A percentile compares a stretch with the other conserved stretches of the same genome.
These are phyloP conservation scores for Anhinga rufa DNA, from an alignment of 2,113 vertebrate genomes.

Conservation along the genomic window DNA sequence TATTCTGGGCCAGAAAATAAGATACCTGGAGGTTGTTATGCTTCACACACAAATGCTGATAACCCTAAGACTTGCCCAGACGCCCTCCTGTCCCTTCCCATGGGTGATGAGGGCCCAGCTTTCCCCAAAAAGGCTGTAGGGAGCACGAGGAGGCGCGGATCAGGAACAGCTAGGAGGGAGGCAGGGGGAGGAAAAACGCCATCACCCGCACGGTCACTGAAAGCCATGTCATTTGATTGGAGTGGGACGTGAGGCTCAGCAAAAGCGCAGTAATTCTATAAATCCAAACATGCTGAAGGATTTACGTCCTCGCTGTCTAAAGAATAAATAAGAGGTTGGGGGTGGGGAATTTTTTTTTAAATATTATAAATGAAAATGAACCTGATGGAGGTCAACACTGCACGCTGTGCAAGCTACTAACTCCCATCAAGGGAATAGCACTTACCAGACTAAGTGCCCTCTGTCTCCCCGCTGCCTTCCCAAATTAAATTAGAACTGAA, in stretches of 20 bases:
- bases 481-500: constrained; percentile 11
- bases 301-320: background rate
- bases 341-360: background rate
- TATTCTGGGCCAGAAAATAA: background rate
- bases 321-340: constrained; percentile 5
- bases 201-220: background rate
- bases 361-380: constrained; percentile 12
- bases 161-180: background rate
- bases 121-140: background rate
- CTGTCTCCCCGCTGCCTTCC: constrained; percentile 9
- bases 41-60: background rate
- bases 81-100: background rate
- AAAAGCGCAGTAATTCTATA: constrained; percentile 8
- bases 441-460: constrained; percentile 8
- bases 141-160: background rate
- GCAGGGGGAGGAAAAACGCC: background rate
- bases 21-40: background rate
- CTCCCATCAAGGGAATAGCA: background rate
- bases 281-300: background rate
- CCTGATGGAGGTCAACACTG: background rate
- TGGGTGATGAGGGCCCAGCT: background rate
- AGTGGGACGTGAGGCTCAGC: background rate
- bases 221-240: background rate
- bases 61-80: background rate
- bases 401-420: background rate